phyloP scores from a whole-genome alignment of 2,797 vertebrate species.

The Manis crassicaudata region DNA sequence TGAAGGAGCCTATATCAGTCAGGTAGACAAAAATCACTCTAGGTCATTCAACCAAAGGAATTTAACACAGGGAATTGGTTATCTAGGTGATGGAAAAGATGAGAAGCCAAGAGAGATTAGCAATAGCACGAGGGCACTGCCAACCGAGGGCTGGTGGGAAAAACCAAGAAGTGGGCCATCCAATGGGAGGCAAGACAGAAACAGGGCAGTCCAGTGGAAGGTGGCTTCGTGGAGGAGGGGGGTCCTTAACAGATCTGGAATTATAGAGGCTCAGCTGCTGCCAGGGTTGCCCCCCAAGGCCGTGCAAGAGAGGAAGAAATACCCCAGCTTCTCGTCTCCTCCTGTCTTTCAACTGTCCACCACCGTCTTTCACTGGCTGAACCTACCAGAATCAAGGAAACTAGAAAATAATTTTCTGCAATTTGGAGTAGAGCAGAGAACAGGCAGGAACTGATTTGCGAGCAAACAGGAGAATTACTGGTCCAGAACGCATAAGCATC shows the following conservation, averaged over 20 bases:
- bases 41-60: background rate
- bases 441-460: background rate
- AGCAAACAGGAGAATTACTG: accelerated
- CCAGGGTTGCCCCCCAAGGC: background rate
- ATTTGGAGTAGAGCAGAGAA: background rate
- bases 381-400: background rate
- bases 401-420: background rate
- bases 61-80: background rate
- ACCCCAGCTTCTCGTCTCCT: background rate
- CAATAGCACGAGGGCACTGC: background rate
- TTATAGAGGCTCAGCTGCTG: background rate
- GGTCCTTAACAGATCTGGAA: background rate
- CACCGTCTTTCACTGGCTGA: background rate
- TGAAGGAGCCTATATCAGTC: background rate
- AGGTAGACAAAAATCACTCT: background rate
- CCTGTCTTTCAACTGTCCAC: too few relatives aligned
- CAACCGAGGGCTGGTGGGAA: background rate
- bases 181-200: background rate
- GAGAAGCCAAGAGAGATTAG: background rate
- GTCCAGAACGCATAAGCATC: background rate
- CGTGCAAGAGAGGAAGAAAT: background rate
- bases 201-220: background rate
- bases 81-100: background rate
- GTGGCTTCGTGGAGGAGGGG: background rate
- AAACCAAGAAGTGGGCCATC: background rate